Base-by-base conservation (phyloP, 2,113 vertebrate species). In the Leucopsar rothschildi region DNA sequence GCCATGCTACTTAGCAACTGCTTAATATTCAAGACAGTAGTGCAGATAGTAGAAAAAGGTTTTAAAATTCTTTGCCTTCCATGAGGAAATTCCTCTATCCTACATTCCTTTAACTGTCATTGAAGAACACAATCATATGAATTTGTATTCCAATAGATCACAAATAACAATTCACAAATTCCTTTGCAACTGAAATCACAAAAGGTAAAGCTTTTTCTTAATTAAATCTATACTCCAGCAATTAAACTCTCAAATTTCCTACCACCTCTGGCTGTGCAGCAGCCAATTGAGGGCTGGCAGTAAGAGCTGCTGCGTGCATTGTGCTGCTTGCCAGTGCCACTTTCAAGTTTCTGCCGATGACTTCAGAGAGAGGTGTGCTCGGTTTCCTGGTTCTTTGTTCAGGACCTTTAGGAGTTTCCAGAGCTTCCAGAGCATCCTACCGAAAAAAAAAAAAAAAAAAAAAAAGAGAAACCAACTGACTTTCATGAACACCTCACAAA, bases 281-380 rank as follows among this genome's bases (percentile, higher is more conserved):
- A 18, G 93, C 93, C 39, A 99, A 63, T 35, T 98, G 97, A 60
- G 99, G 99, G 96, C 99, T 99, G 44, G 98, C 98, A 90, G 98
- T 97, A 60, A 98, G 91, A 50, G 97, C 97, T 25, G 95, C 97
- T 60, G 98, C 71, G 6, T 96, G 91, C 16, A 97, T 97, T 17
- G 97, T 96, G 94, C 99, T 99, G 82, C 99, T 99, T 79, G 98
- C 98, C 95, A 99, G 92, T 7, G 99, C 99, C 64, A 99, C 88
- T 82, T 98, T 98, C 95, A 99, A 78, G 96, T 99, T 99, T 95
- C 98, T 98, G 89, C 98, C 95, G 10, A 99, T 98, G 72, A 99
- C 97, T 94, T 99, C 99, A 3, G 99, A 99, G 45, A 99, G 98
- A 2, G 99, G 99, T 6, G 99, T 99, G 71, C 98, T 98, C 47